Percentiles rank a stretch among this genome's conserved stretches.
Evolutionary conservation across 2,888 invertebrate genomes (phyloP).

Genomic region (Cerastoderma edule): DNA sequence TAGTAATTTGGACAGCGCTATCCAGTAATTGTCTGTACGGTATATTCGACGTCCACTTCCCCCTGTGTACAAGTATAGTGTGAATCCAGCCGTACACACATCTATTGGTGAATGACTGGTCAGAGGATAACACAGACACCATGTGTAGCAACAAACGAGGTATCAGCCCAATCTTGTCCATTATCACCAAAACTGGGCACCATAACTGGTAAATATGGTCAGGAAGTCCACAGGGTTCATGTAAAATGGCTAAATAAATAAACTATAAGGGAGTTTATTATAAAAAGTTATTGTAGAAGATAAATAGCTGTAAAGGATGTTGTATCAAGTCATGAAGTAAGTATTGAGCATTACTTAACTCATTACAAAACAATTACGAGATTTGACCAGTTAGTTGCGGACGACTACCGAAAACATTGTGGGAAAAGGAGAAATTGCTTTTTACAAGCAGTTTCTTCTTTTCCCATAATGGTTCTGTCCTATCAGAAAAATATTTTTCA

Average conservation of each 20-base stretch:
- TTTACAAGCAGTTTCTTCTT: no score
- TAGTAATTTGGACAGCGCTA: neutral
- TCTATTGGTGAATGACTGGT: conserved; percentile 5
- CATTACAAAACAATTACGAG: no score
- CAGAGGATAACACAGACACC: conserved; percentile 4
- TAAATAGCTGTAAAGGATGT: no score
- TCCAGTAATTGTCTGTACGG: conserved; percentile 11
- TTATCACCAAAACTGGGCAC: neutral
- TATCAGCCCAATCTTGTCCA: neutral
- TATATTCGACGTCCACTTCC: neutral
- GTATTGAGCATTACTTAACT: no score
- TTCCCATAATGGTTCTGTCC: no score
- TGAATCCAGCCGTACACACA: conserved; percentile 10
- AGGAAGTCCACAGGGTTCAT: neutral
- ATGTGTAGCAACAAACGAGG: neutral
- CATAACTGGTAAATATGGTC: neutral
- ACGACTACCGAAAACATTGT: no score
- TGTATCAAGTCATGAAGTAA: no score
- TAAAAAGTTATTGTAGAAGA: no score
- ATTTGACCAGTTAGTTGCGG: no score
- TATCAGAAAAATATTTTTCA: no score
- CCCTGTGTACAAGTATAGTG: neutral
- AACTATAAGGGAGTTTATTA: no score
- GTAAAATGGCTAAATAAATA: neutral
- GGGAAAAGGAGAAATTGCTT: no score